phyloP scores from a whole-genome alignment of 2,113 vertebrate genomes.

The Nematolebias whitei region DNA sequence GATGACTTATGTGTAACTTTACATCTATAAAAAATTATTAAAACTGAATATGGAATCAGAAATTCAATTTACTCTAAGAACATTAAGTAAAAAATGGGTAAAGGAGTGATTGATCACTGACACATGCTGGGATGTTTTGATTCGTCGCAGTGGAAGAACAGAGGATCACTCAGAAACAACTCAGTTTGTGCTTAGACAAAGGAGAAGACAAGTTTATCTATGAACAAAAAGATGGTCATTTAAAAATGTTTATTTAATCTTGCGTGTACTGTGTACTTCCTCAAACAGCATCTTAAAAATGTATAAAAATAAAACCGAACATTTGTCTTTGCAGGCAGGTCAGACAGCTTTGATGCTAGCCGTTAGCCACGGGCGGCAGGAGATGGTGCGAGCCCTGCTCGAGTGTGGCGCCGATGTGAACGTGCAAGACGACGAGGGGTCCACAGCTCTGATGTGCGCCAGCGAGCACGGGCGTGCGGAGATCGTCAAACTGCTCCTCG shows the following conservation, averaged over 20 bases:
- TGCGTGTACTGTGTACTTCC: too few species aligned
- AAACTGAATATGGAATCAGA: background rate
- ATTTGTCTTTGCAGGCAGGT: conserved; percentile 81
- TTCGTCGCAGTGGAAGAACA: too few species aligned
- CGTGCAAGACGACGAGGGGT: conserved; percentile 92
- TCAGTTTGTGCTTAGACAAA: too few species aligned
- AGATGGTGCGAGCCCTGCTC: conserved; percentile 91
- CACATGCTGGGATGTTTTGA: background rate
- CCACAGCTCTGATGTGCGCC: conserved; percentile 94
- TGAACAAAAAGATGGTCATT: too few species aligned
- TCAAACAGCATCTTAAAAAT: too few species aligned
- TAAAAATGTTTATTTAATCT: too few species aligned
- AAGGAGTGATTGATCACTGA: background rate
- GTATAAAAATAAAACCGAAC: background rate
- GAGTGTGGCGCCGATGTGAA: conserved; percentile 87
- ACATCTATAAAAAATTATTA: background rate
- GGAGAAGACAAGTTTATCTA: too few species aligned
- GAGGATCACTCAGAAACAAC: too few species aligned
- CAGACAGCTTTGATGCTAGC: conserved; percentile 95
- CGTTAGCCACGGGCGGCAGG: conserved; percentile 89
- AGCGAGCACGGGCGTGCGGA: conserved; percentile 90
- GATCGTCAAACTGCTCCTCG: conserved; percentile 88
- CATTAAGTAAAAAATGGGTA: too few species aligned
- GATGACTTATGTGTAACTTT: background rate
- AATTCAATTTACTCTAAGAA: background rate